Conservation (phyloP, 2,113 vertebrate species). For the Neogale vison region DNA sequence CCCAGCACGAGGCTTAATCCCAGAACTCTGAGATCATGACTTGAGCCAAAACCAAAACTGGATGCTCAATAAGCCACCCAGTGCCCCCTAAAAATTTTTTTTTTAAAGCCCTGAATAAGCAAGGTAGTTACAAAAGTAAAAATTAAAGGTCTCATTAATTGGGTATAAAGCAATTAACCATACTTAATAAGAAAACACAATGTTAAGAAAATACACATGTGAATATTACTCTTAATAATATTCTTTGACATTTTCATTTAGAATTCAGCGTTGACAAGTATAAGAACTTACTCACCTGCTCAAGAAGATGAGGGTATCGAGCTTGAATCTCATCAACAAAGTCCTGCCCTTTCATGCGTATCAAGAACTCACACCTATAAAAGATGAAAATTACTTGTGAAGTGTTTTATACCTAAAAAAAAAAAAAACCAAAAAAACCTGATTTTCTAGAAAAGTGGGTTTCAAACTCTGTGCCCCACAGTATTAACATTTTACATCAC, state of each 20-base stretch:
- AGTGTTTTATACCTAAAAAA: slow-evolving; percentile 28
- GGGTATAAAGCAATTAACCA: neutral
- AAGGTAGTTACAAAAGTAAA: neutral
- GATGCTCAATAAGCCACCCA: neutral
- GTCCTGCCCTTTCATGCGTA: slow-evolving; percentile 93
- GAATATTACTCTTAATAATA: neutral
- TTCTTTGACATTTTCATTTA: slow-evolving; percentile 3
- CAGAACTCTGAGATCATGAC: neutral
- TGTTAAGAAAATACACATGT: neutral
- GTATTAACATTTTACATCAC: slow-evolving; percentile 37
- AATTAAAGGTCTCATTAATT: neutral
- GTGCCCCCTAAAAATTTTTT: neutral
- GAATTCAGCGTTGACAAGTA: slow-evolving; percentile 36
- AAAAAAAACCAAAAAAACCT: slow-evolving; percentile 41
- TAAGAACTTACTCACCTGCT: slow-evolving; percentile 89
- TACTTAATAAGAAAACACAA: neutral
- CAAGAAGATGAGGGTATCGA: slow-evolving; percentile 96
- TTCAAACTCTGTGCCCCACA: neutral
- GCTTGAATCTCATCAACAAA: slow-evolving; percentile 96
- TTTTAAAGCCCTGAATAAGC: neutral
- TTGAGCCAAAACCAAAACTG: neutral
- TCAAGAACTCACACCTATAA: slow-evolving; percentile 95
- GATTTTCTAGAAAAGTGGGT: slow-evolving; percentile 7
- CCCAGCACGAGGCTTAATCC: neutral
- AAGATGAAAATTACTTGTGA: slow-evolving; percentile 8